Conservation (phyloP, 2,113 vertebrate species). For the Lasiurus borealis region DNA sequence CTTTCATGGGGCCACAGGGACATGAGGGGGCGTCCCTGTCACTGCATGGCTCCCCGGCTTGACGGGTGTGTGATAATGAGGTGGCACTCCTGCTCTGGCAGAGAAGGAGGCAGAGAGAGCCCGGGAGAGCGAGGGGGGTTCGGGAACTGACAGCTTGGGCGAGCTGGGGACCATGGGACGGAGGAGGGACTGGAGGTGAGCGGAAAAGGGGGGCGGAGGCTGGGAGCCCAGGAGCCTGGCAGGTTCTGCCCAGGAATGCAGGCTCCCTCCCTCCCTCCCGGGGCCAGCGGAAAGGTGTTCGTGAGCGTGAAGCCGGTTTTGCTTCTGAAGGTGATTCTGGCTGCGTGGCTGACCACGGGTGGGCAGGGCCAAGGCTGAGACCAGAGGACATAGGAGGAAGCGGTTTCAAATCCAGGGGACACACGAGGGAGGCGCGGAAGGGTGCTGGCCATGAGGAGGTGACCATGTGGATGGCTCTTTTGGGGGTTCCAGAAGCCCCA, state of each 20-base stretch:
- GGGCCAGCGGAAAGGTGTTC: neutral
- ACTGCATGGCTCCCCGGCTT: conserved; percentile 81
- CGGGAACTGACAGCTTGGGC: neutral
- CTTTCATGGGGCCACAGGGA: conserved; percentile 81
- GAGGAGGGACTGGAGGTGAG: neutral
- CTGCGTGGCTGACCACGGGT: neutral
- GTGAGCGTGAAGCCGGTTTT: no score
- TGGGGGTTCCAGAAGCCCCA: neutral
- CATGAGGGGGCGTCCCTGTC: conserved; percentile 79
- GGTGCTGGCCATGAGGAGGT: neutral
- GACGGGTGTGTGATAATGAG: conserved; percentile 86
- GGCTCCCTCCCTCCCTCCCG: accelerated
- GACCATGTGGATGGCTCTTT: accelerated
- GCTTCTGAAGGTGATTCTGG: neutral
- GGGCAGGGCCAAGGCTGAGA: neutral
- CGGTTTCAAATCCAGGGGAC: neutral
- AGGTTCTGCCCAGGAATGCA: neutral
- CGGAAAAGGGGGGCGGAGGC: neutral
- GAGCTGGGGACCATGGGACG: neutral
- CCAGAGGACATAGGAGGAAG: neutral
- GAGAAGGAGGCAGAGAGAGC: conserved; percentile 65
- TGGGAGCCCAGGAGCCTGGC: neutral
- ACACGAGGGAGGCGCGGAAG: accelerated
- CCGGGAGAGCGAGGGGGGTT: neutral
- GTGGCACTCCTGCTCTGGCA: conserved; percentile 15